Evolutionary conservation across 2,113 vertebrate species (phyloP), one percentile per base, ranked within the genome.

Genomic region (Cnemophilus loriae): DNA sequence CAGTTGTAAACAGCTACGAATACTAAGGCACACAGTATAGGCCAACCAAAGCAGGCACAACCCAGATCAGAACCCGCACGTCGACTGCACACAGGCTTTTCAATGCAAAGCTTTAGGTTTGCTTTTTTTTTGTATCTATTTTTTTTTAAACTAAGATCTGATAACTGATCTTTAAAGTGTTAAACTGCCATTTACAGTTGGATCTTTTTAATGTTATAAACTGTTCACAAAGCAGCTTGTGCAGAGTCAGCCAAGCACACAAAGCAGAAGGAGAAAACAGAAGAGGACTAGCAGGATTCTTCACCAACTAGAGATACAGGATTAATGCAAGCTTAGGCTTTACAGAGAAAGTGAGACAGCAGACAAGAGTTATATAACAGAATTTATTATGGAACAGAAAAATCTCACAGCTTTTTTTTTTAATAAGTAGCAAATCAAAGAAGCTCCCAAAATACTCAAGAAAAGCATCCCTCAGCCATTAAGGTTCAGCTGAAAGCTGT

Each of bases 341-440:
- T 82, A 90, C 2, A 76, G 59, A 94, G 63, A 76, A 95, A 93
- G 59, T 81, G 83, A 95, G 73, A 93, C 61, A 85, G 91, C 86
- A 90, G 90, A 84, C 10, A n/a, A 28, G 77, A 77, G 52, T 63
- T 61, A 85, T 37, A 95, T 32, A 87, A 89, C 57, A 73, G 77
- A 94, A 85, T 77, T 95, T 77, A 46, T 65, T 80, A 94, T 88
- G 59, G 57, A 96, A 95, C 52, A 85, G 77, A 93, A 96, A 97
- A 92, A 68, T 87, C 63, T 85, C 64, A 94, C 20, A 77, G 64
- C 46, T 50, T 88, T 93, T 69, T 93, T 60, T 81, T 85, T 73
- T 33, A 86, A 24, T 79, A 84, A 86, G 59, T 67, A 96, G 96
- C 96, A 95, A 94, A 97, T 90, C 91, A 96, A 92, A 84, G 86